These are phyloP conservation scores for Andrena trimmerana DNA, from an alignment of 2,888 invertebrate species.

Conservation along the genomic window DNA sequence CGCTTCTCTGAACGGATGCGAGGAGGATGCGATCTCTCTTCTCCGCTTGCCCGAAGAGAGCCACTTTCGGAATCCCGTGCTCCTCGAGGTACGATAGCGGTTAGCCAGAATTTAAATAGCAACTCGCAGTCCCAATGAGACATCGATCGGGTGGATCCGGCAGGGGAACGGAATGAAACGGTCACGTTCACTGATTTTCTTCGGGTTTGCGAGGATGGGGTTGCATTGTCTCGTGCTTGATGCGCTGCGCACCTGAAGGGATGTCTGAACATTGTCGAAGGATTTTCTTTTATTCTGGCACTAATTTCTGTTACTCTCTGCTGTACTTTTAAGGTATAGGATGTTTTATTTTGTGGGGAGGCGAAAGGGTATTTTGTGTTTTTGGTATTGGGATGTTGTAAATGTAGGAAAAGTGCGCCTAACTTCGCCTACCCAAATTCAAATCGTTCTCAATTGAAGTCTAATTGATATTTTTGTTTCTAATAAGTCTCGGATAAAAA, in stretches of 20 bases:
- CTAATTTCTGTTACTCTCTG: too few relatives aligned
- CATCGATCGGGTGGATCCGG: constrained; percentile 18
- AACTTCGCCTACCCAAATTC: too few relatives aligned
- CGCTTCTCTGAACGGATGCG: constrained; percentile 64
- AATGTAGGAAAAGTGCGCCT: too few relatives aligned
- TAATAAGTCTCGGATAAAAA: too few relatives aligned
- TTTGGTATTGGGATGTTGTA: too few relatives aligned
- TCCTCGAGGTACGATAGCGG: constrained; percentile 15
- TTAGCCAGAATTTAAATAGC: constrained; percentile 44
- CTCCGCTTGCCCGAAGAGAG: constrained; percentile 28
- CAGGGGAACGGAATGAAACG: not conserved
- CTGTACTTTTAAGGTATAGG: too few relatives aligned
- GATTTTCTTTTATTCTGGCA: too few relatives aligned
- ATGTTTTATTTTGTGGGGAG: too few relatives aligned
- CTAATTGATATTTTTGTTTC: too few relatives aligned
- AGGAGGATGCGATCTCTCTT: constrained; percentile 38
- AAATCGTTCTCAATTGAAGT: too few relatives aligned
- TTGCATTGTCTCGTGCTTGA: not conserved
- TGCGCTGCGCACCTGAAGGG: not conserved
- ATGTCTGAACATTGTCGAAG: too few relatives aligned
- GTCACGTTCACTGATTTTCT: not conserved
- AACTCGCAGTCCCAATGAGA: constrained; percentile 15
- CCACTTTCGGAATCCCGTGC: constrained; percentile 47
- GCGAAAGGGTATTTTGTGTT: too few relatives aligned
- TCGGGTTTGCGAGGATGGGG: not conserved